Evolutionary conservation across 2,113 vertebrate genomes (phyloP), one percentile per base, ranked within the genome.

Genomic region (Anas platyrhynchos): DNA sequence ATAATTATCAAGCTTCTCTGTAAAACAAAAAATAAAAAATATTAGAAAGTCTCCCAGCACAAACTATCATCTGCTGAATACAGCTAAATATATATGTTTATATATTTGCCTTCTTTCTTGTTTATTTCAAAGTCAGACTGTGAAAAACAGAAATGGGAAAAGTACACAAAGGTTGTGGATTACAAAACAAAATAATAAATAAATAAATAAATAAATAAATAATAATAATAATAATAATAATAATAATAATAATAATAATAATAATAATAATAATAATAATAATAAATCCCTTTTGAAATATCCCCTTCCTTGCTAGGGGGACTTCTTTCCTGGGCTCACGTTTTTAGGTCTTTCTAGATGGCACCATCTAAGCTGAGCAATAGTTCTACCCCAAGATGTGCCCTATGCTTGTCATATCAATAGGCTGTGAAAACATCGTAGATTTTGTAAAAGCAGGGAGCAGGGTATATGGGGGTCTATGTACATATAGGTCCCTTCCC

Each of bases 351-450:
- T 75, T 83, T 54, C 21, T 68, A 11, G 48, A 20, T n/a, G 43
- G 20, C 36, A 48, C 32, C 27, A 3, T 1, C 5, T 62, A 16
- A 0, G 0, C 44, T 75, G 44, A 65, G 22, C 22, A 38, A 61
- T 38, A 78, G 8, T 43, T 87, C 32, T 73, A 17, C 41, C 87
- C 14, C 55, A 62, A 58, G 48, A 63, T n/a, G 26, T 67, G 8
- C 36, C 13, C 27, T 56, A 74, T n/a, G 6, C 61, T 78, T 69
- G 32, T 34, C 7, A 0, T 34, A 48, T 34, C 31, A 77, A 23
- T 26, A 55, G 38, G 23, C 58, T 59, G 32, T 59, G 52, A 20
- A 72, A 77, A 38, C 7, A 34, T 29, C 13, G 18, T 41, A 31
- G 43, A 63, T 25, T 59, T 63, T 10, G 5, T 20, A 46, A 86